Percentiles rank a stretch among this genome's conserved stretches.
Evolutionary conservation across 1,140 invertebrate genomes (phyloP).

Genomic region (Leptonema lineaticorne): DNA sequence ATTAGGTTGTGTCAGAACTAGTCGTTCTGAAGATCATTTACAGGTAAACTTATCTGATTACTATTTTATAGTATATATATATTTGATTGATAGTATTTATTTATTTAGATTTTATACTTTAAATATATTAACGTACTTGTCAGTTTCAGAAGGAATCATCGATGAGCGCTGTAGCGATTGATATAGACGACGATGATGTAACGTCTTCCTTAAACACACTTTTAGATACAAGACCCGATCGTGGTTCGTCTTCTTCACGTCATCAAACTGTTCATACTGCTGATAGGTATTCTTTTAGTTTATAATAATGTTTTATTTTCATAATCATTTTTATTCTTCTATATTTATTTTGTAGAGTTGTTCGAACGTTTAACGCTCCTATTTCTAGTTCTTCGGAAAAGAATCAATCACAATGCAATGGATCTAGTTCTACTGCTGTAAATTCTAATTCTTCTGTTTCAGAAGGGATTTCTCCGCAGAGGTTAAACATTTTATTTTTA

Average conservation of each 20-base stretch:
- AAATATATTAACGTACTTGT: slow-evolving; percentile 5
- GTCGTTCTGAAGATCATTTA: slow-evolving; percentile 82
- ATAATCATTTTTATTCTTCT: background rate
- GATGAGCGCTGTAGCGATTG: slow-evolving; percentile 81
- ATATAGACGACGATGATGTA: slow-evolving; percentile 91
- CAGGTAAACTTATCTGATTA: slow-evolving; percentile 55
- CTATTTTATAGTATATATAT: background rate
- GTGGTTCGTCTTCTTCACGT: slow-evolving; percentile 47
- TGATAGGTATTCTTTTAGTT: slow-evolving; percentile 28
- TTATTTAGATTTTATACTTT: background rate
- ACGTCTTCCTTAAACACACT: slow-evolving; percentile 89
- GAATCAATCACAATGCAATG: slow-evolving; percentile 59
- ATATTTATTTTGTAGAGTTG: slow-evolving; percentile 61
- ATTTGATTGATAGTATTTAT: background rate
- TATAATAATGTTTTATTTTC: background rate
- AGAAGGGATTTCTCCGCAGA: slow-evolving; percentile 56
- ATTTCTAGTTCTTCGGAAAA: slow-evolving; percentile 66
- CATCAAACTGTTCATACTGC: slow-evolving; percentile 34
- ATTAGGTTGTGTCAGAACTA: slow-evolving; percentile 67
- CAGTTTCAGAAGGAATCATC: slow-evolving; percentile 69
- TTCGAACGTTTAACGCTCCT: slow-evolving; percentile 90
- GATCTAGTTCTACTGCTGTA: slow-evolving; percentile 61
- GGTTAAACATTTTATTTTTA: slow-evolving; percentile 42
- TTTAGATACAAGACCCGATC: slow-evolving; percentile 77
- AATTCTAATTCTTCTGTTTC: slow-evolving; percentile 64